Evolutionary conservation across 2,797 vertebrate species (phyloP).

Genomic region (Rhodeus uyekii): DNA sequence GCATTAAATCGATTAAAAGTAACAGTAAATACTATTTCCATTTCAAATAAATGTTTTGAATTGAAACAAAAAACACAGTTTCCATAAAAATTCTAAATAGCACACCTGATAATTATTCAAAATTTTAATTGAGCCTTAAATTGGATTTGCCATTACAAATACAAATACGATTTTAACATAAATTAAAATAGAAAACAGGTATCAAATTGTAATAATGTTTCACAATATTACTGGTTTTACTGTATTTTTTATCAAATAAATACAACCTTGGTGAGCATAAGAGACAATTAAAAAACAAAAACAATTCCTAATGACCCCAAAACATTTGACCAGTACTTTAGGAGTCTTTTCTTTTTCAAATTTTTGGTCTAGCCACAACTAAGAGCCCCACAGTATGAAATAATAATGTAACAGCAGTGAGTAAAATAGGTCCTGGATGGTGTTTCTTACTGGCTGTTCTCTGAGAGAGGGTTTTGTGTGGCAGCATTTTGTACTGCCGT

Average conservation of each 20-base stretch:
- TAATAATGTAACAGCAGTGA: slow-evolving; percentile 22
- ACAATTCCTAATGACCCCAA: background rate
- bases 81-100: background rate
- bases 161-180: background rate
- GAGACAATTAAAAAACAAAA: background rate
- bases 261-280: background rate
- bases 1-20: background rate
- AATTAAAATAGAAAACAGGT: background rate
- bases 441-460: slow-evolving; percentile 2
- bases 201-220: background rate
- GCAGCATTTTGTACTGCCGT: slow-evolving; percentile 46
- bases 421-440: slow-evolving; percentile 25
- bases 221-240: background rate
- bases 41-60: background rate
- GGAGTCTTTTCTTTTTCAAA: background rate
- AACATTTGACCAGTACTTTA: background rate
- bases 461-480: slow-evolving; percentile 16
- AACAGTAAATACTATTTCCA: background rate
- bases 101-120: background rate
- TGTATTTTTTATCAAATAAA: background rate
- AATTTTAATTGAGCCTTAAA: background rate
- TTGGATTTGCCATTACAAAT: background rate
- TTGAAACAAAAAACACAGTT: background rate
- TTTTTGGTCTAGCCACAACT: background rate
- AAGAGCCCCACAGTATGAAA: background rate